Percentiles rank a stretch among this genome's conserved stretches.
phyloP scores from a whole-genome alignment of 2,113 vertebrate species.

The Acinonyx jubatus region DNA sequence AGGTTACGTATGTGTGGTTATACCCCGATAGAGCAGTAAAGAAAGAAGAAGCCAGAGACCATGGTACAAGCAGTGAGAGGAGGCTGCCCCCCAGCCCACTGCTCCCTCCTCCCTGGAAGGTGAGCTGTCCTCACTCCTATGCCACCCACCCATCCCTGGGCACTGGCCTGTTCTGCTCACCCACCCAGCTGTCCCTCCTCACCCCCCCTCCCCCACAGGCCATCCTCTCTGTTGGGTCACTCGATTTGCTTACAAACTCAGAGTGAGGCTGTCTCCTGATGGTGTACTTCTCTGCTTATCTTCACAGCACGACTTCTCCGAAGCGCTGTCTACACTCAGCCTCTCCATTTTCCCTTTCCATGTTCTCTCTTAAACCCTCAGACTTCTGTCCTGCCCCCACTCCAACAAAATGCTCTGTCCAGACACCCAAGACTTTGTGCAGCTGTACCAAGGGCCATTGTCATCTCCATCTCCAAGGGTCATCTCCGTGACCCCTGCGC shows the following conservation, averaged over 20 bases:
- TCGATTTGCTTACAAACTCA: neutral
- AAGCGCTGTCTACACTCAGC: neutral
- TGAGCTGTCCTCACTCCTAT: neutral
- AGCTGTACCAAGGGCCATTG: neutral
- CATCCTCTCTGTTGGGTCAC: neutral
- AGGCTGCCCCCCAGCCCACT: neutral
- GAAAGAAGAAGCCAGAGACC: neutral
- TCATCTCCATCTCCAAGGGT: too few relatives aligned
- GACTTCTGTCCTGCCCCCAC: neutral
- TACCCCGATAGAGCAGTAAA: neutral
- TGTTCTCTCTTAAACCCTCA: neutral
- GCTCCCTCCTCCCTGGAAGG: neutral
- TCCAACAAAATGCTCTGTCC: neutral
- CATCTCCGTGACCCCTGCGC: neutral
- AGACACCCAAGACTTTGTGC: neutral
- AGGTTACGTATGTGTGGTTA: neutral
- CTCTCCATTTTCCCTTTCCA: neutral
- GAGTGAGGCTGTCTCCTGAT: neutral
- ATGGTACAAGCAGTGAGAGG: neutral
- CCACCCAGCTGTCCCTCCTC: neutral
- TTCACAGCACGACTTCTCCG: neutral
- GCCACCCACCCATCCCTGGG: neutral
- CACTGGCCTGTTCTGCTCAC: neutral
- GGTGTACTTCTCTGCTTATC: neutral
- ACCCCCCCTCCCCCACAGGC: accelerated